These are phyloP conservation scores for Aphidoletes aphidimyza DNA, from an alignment of 2,888 invertebrate genomes.

Conservation along the genomic window DNA sequence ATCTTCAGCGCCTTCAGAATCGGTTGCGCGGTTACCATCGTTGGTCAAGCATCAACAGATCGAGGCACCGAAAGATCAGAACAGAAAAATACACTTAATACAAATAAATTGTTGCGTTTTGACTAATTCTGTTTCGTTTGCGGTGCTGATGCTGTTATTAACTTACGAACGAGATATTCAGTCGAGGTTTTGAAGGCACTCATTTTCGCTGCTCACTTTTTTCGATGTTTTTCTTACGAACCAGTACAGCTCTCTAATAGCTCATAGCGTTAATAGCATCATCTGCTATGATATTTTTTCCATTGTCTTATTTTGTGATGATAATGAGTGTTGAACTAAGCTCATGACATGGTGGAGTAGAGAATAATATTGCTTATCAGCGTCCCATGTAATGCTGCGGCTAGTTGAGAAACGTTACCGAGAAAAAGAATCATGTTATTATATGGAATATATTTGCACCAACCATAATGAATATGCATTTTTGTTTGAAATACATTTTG, in stretches of 20 bases:
- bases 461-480: too few relatives aligned
- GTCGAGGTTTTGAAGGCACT: not conserved
- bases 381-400: too few relatives aligned
- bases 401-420: too few relatives aligned
- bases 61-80: not conserved
- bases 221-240: not conserved
- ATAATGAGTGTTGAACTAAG: not conserved
- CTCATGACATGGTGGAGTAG: too few relatives aligned
- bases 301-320: not conserved
- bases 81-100: conserved; percentile 50
- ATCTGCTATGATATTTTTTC: not conserved
- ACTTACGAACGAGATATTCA: not conserved
- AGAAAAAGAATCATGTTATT: too few relatives aligned
- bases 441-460: too few relatives aligned
- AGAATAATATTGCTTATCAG: too few relatives aligned
- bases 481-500: too few relatives aligned
- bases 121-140: conserved; percentile 20
- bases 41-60: not conserved
- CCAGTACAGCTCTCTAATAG: too few relatives aligned
- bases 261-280: not conserved
- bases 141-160: not conserved
- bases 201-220: not conserved
- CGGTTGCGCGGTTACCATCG: conserved; percentile 1
- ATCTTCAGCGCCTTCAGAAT: conserved; percentile 53
- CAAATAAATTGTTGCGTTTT: conserved; percentile 53